phyloP scores from a whole-genome alignment of 2,113 vertebrate species.

The Turdus rufiventris region DNA sequence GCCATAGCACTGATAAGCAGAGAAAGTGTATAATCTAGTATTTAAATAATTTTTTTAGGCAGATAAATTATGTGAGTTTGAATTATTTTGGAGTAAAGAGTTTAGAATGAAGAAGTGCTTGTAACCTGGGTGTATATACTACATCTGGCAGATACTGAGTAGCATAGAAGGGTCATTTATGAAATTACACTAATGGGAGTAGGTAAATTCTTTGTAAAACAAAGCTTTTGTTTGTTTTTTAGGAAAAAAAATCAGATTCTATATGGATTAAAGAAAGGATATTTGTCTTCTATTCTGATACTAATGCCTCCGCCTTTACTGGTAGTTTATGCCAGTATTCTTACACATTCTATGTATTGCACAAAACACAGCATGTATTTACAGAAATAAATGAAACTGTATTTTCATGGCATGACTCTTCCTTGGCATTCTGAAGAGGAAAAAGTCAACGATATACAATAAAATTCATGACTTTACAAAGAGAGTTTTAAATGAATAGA shows the following conservation, averaged over 20 bases:
- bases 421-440: not conserved
- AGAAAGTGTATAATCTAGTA: not conserved
- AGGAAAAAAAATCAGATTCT: not conserved
- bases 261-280: not conserved
- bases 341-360: not conserved
- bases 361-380: not conserved
- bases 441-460: rapidly evolving
- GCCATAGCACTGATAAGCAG: not conserved
- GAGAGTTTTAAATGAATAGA: not conserved
- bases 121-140: not conserved
- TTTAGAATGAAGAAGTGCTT: not conserved
- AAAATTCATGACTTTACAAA: not conserved
- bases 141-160: not conserved
- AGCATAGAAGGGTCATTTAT: not conserved
- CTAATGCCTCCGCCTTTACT: not conserved
- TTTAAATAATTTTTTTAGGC: not conserved
- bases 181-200: not conserved
- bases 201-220: not conserved
- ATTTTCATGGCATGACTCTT: not conserved
- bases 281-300: not conserved
- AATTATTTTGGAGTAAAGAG: not conserved
- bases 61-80: not conserved
- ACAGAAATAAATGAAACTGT: not conserved
- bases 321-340: not conserved
- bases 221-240: not conserved